Percentiles rank a stretch among this genome's conserved stretches.
Evolutionary conservation across 2,797 vertebrate species (phyloP).

Genomic region (Takifugu rubripes): DNA sequence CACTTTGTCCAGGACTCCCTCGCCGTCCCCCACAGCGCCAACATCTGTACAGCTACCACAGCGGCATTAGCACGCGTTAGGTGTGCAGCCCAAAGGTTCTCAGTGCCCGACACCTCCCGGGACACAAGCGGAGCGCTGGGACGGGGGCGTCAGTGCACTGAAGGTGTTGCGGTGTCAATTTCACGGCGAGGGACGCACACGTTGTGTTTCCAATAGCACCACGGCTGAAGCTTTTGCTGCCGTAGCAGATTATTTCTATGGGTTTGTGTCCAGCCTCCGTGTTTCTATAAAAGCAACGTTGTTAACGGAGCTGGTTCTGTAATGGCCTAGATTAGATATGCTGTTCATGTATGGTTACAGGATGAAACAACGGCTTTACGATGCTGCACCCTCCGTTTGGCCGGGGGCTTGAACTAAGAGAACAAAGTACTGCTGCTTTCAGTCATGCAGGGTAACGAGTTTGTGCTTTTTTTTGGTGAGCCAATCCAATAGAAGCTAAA

Average conservation of each 20-base stretch:
- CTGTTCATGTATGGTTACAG: slow-evolving; percentile 53
- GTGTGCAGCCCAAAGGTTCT: slow-evolving; percentile 52
- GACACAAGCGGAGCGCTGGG: slow-evolving; percentile 9
- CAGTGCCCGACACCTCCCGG: slow-evolving; percentile 50
- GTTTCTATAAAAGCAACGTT: slow-evolving; percentile 52
- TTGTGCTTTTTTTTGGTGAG: slow-evolving; percentile 3
- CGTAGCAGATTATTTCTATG: slow-evolving; percentile 40
- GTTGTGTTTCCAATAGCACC: slow-evolving; percentile 14
- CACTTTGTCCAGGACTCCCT: slow-evolving; percentile 71
- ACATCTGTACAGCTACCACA: slow-evolving; percentile 48
- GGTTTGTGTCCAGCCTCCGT: slow-evolving; percentile 59
- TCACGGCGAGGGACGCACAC: neutral
- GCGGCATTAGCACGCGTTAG: slow-evolving; percentile 54
- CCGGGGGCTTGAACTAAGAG: slow-evolving; percentile 37
- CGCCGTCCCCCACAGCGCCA: slow-evolving; percentile 41
- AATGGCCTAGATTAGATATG: slow-evolving; percentile 55
- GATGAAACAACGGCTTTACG: slow-evolving; percentile 54
- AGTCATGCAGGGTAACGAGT: neutral
- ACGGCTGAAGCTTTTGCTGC: slow-evolving; percentile 31
- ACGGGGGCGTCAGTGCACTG: too few relatives aligned
- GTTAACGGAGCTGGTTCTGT: slow-evolving; percentile 54
- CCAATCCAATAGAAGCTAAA: neutral
- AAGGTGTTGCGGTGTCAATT: too few relatives aligned
- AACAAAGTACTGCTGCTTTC: slow-evolving; percentile 15
- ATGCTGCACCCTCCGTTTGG: slow-evolving; percentile 57